A percentile compares a stretch with the other conserved stretches of the same genome.
Conservation (phyloP, 2,888 invertebrate species). For the Ochropleura plecta region DNA sequence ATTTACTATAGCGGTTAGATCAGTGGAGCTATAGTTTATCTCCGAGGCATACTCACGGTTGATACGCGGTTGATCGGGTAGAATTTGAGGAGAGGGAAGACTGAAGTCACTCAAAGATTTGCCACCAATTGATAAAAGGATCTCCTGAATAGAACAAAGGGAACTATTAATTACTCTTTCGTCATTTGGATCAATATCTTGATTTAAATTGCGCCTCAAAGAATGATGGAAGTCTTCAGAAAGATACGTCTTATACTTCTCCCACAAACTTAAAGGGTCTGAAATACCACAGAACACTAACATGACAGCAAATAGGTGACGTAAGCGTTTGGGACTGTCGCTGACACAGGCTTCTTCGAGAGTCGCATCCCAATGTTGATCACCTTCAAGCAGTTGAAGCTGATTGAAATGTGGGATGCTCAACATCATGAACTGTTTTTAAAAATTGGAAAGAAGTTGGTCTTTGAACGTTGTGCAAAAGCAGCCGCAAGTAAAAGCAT, state of each 20-base stretch:
- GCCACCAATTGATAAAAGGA: no score
- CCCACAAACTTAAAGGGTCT: neutral
- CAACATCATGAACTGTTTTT: neutral
- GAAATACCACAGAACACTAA: neutral
- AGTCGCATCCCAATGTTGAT: neutral
- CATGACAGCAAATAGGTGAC: neutral
- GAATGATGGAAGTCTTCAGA: no score
- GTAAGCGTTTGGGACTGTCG: neutral
- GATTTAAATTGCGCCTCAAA: no score
- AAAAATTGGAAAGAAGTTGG: neutral
- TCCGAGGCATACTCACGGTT: neutral
- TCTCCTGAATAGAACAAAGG: no score
- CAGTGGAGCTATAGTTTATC: neutral
- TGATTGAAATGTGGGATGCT: neutral
- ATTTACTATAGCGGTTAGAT: neutral
- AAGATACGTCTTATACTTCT: no score
- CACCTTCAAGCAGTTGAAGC: neutral
- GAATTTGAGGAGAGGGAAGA: no score
- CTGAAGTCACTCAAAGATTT: no score
- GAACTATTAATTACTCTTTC: no score
- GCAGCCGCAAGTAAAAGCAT: neutral
- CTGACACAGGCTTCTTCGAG: neutral
- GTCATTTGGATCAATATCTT: no score
- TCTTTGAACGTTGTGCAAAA: neutral
- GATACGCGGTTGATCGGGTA: no score